phyloP scores from a whole-genome alignment of 2,113 vertebrate species.

The Tragelaphus scriptus region DNA sequence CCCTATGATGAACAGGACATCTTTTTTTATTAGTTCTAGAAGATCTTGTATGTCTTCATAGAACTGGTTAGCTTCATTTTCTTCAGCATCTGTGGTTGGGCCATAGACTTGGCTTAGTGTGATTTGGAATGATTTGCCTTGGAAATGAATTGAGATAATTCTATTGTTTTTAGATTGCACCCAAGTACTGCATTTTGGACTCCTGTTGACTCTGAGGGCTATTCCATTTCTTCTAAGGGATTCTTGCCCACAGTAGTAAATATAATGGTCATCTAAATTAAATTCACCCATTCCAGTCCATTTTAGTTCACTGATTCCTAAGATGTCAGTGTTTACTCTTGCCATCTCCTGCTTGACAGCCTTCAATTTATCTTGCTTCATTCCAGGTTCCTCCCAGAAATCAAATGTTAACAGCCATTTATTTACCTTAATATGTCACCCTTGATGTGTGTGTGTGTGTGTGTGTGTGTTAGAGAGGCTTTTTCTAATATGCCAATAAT shows the following conservation, averaged over 20 bases:
- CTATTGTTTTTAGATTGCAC: not conserved
- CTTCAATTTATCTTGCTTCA: not conserved
- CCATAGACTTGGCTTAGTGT: not conserved
- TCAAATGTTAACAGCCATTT: not conserved
- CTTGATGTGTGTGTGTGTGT: not conserved
- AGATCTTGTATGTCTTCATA: not conserved
- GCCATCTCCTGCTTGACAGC: not conserved
- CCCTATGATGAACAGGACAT: not conserved
- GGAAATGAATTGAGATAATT: not conserved
- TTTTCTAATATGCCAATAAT: not conserved
- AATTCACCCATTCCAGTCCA: not conserved
- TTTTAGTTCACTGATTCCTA: not conserved
- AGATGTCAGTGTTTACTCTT: not conserved
- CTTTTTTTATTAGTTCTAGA: not conserved
- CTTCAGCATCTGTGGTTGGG: not conserved
- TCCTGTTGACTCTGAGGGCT: not conserved
- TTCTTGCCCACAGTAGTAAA: not conserved
- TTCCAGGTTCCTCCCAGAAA: not conserved
- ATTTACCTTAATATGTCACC: not conserved
- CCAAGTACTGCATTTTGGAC: not conserved
- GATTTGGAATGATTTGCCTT: not conserved
- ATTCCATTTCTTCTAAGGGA: not conserved
- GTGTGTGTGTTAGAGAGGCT: not conserved
- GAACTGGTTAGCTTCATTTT: not conserved
- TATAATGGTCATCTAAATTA: not conserved